Base-by-base conservation (phyloP, 1,140 invertebrate species). In the Drosophila melanica region DNA sequence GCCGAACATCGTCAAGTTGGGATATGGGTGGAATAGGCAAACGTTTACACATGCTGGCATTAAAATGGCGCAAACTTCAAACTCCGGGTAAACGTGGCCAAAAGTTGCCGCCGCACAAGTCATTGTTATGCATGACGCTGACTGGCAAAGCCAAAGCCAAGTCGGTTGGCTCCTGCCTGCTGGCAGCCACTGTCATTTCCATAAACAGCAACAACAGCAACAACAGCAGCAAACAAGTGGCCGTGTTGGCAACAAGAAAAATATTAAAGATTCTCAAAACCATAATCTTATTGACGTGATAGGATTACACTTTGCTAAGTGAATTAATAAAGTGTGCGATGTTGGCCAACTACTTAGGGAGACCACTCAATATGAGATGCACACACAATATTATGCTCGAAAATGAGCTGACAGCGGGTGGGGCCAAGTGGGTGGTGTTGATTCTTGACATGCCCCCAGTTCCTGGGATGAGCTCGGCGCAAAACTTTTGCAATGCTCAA, bases 231-330 rank as follows among this genome's bases (percentile, higher is more conserved):
- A 69, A 45, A 69, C 57, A 69, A 53, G 66, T 69, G 75, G 72
- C 58, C 48, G 33, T 20, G 12, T 39, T 18, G 59, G 65, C 66
- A 65, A 82, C 54, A 74, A 70, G 79, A 77, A 77, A 82, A 87
- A 87, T 87, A 87, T 87, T 87, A 87, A 87, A 87, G 84, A 87
- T 87, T 87, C 84, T 89, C 57, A 89, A 87, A 89, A 87, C 87
- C 87, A 90, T 90, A 90, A 90, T 90, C 87, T 87, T 90, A 90
- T 90, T 90, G 87, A 90, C 87, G 87, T 90, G 87, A 90, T 90
- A 90, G 87, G 87, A 90, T 90, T 90, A 90, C 87, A 90, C 87
- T 90, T 90, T 82, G 79, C 87, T 90, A 90, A 90, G 87, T 90
- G 87, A 90, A 90, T 90, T 90, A 90, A 90, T 90, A 87, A 90